Evolutionary conservation across 2,888 invertebrate species (phyloP), one percentile per base, ranked within the genome.

Genomic region (Ethmia dodecea): DNA sequence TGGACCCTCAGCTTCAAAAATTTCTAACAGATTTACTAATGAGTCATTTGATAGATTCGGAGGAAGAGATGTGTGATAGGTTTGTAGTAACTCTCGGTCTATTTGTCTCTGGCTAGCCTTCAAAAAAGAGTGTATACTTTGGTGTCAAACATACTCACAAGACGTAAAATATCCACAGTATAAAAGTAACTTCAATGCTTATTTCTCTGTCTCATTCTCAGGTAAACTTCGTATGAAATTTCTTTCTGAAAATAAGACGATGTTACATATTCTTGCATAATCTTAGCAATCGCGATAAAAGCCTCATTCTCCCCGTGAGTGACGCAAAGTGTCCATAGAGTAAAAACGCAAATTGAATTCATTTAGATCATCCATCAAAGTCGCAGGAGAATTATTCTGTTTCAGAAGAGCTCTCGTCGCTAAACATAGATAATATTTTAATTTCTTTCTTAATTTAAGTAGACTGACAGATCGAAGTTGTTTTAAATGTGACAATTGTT

Each of bases 321-420:
- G 49, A 43, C 40, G 37, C 32, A 40, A 55, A 56, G 53, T 52
- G 50, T 48, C 39, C 42, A 34, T 46, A 36, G 46, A 55, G 46
- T 50, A 54, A 53, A n/a, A 28, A 66, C 45, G 49, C 40, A 67
- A 70, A 74, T 67, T 68, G 60, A 66, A 68, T 66, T 64, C 58
- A 65, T 67, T 61, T 48, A 49, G 54, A 67, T 63, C 67, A 74
- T 76, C 73, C 73, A 76, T 76, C 76, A 76, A 68, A 67, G 63
- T 65, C 65, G 49, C 40, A 51, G 59, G 66, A 61, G 64, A 62
- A 59, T 57, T 54, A 57, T 59, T 55, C 54, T 58, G 42, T 59
- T 55, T 51, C 38, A 46, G 38, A 56, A 67, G 63, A 55, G 35
- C 55, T 53, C 46, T 61, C 53, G 42, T 55, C 50, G 47, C 45